Base-by-base conservation (phyloP, 2,113 vertebrate genomes). In the Cololabis saira region DNA sequence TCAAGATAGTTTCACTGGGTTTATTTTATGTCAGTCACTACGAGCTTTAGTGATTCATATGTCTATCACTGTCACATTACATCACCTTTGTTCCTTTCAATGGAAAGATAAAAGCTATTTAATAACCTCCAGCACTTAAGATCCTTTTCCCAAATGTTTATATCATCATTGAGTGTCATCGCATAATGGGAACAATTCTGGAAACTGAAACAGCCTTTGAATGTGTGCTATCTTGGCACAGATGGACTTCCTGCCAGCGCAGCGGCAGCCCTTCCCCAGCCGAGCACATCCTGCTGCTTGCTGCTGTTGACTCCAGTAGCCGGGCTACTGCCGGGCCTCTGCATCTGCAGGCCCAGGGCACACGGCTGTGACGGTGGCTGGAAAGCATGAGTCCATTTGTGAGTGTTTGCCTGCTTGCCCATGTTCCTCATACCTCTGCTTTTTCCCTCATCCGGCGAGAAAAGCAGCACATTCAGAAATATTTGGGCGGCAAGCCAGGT, bases 221-320 rank as follows among this genome's bases (percentile, higher is more conserved):
- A 56, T 16, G n/a, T 18, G 13, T n/a, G 73, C 37, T 67, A 66
- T 82, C 64, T 66, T 50, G 22, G 63, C 78, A 82, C 40, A 78
- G 78, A 81, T 54, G 67, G 40, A 43, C 53, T 52, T 76, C 74
- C 74, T 57, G 63, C 82, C 33, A 33, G 51, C 54, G 60, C 62
- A 60, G 63, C 21, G 21, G 82, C 78, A 62, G 27, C 61, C 12
- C 52, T 66, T 27, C 77, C 71, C 77, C 76, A 81, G 79, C 74
- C 67, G 65, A 85, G 75, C 63, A 64, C 55, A 47, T 74, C 76
- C 75, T 84, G 82, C 76, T 54, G 59, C 65, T 61, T 66, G 72
- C 41, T n/a, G n/a, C 55, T 18, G 67, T 54, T 71, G 79, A 69
- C 74, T 37, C 6, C 12, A 72, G 69, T 56, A 40, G 71, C 76